Evolutionary conservation across 2,113 vertebrate species (phyloP), one percentile per base, ranked within the genome.

Genomic region (Nanorana parkeri): DNA sequence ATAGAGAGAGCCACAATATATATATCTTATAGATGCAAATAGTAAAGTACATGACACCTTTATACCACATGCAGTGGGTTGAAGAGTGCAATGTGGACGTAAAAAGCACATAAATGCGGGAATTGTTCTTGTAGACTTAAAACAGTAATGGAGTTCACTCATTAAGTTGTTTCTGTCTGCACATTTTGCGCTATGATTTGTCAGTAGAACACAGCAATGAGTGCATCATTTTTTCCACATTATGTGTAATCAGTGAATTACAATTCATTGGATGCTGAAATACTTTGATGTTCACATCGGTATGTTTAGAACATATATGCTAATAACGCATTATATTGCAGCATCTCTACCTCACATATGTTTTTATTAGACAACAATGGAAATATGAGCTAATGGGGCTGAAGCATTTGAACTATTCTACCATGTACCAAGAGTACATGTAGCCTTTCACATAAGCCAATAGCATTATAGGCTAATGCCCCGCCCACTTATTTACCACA

Each of bases 211-310:
- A 29, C 26, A 16, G 21, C 20, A 21, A 58, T 58, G 58, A 17
- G 71, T 58, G 26, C n/a, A 20, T 21, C 19, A 74, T 74, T 74
- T 17, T 28, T 58, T 58, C 10, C 28, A 32, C 26, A 74, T 74
- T 74, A 58, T 21, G 15, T 36, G n/a, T 58, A 36, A 74, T 74
- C 52, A 74, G 71, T 74, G 32, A 73, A 73, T 74, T 15, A 61
- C 60, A 55, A 74, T 26, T n/a, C 51, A 41, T 41, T 41, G 41
- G 41, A 41, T 41, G 1, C 41, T 32, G 11, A 58, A 73, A 1
- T 58, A 15, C 16, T 32, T 54, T 54, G 17, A 16, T 52, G 68
- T 16, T 26, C 23, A 29, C 3, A 26, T 24, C 28, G 52, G 17
- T 24, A 72, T 7, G 51, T 72, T 23, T 17, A 19, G 10, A 72